Conservation (phyloP, 92 coral and sea anemone genomes). For the Porites divaricata region DNA sequence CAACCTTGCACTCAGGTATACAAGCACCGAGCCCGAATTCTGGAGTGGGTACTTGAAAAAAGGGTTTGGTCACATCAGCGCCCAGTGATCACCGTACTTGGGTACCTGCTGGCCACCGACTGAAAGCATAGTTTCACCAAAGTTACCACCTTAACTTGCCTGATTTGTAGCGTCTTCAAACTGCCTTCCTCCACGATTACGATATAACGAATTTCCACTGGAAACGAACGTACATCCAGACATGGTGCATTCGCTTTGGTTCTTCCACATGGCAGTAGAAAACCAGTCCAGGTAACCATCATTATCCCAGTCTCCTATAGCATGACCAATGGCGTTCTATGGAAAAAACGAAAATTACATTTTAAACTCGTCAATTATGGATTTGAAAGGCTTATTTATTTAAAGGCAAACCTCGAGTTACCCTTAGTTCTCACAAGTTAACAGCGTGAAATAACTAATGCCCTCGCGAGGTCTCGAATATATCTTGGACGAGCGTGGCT, state of each 20-base stretch:
- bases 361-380: too few relatives aligned
- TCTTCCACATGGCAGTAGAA: slow-evolving; percentile 88
- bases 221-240: slow-evolving; percentile 84
- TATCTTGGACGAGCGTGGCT: too few relatives aligned
- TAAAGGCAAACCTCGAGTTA: too few relatives aligned
- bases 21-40: too few relatives aligned
- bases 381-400: too few relatives aligned
- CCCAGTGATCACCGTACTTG: too few relatives aligned
- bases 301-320: slow-evolving; percentile 97
- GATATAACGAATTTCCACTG: slow-evolving; percentile 84
- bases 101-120: too few relatives aligned
- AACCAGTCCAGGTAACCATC: slow-evolving; percentile 93
- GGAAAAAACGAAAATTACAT: background rate
- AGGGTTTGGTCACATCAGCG: too few relatives aligned
- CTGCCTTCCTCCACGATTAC: slow-evolving; percentile 74
- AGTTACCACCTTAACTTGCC: background rate
- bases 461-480: too few relatives aligned
- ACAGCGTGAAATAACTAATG: background rate
- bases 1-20: too few relatives aligned
- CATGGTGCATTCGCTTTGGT: slow-evolving; percentile 75
- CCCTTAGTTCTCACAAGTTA: background rate
- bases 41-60: too few relatives aligned
- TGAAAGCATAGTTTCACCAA: background rate
- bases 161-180: slow-evolving; percentile 67
- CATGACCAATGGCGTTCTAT: slow-evolving; percentile 98